These are phyloP conservation scores for Axis porcinus DNA, from an alignment of 2,113 vertebrate species.

Conservation along the genomic window DNA sequence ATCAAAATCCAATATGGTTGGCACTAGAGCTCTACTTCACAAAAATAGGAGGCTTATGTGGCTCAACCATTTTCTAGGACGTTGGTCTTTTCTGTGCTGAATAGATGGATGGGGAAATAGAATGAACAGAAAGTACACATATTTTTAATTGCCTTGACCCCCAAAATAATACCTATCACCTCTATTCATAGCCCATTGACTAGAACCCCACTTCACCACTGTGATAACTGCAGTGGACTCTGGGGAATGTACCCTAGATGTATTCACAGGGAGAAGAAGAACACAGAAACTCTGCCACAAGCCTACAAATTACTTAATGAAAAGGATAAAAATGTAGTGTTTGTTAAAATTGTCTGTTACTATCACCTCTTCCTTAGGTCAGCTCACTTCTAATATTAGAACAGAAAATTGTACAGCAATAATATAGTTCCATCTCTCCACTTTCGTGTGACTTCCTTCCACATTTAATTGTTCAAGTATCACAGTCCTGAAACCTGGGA, in stretches of 20 bases:
- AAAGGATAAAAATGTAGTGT: background rate
- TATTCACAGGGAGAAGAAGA: background rate
- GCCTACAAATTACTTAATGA: background rate
- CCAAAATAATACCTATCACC: background rate
- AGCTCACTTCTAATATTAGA: background rate
- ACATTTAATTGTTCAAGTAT: background rate
- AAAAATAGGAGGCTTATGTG: background rate
- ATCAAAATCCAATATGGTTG: background rate
- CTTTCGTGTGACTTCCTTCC: background rate
- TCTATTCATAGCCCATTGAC: background rate
- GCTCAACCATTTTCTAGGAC: background rate
- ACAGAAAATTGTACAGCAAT: background rate
- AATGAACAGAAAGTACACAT: background rate
- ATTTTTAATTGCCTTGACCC: background rate
- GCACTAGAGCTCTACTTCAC: background rate
- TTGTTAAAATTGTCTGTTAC: background rate
- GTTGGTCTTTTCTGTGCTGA: background rate
- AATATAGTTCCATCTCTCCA: background rate
- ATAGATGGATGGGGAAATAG: background rate
- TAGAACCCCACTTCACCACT: background rate
- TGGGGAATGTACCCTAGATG: background rate
- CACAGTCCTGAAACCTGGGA: background rate
- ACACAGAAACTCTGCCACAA: background rate
- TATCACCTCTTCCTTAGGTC: background rate
- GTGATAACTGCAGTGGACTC: accelerated